Base-by-base conservation (phyloP, 2,888 invertebrate genomes). In the Meteorus cinctellus region DNA sequence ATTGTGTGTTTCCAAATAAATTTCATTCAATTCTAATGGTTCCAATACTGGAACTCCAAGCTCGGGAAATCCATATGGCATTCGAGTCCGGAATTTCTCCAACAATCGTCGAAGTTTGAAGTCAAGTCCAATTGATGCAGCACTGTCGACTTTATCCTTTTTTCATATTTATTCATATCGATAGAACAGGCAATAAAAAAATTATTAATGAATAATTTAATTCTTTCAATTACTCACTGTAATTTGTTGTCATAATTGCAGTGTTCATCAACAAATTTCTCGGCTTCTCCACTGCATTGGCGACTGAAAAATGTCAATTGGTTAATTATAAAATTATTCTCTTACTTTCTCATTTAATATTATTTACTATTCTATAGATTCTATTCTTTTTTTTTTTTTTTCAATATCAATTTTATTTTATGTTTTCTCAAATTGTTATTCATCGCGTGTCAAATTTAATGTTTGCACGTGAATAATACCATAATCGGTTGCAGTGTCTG, bases 21-120 rank as follows among this genome's bases (percentile, higher is more conserved):
- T 74, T 63, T 86, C 84, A 14, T 84, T 80, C 16, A 88, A 79
- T 5, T 77, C 78, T 3, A 86, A 78, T 0, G 88, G 88, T 59
- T 88, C 88, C 5, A 88, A 75, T 10, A 83, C 78, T 0, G 88
- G 88, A 31, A 88, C 79, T 3, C 82, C 84, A 0, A 88, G 77
- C 19, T 87, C 88, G 1, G 88, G 86, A 51, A 88, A 84, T 67
- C 88, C 88, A 24, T 87, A 79, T 1, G 82, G 82, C 88, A 88
- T 88, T 19, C 86, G 82, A 0, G 76, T 60, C 2, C 88, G 87
- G 69, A 88, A 83, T 70, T 84, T 86, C 63, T 88, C 88, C 63
- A 88, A 69, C 41, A 88, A 71, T 74, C 85, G 82, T 69, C 83
- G 82, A 67, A 88, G 80, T 68, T 87, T 87, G 78, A 87, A 86